Conservation (phyloP, 2,888 invertebrate species). For the Polyommatus iphigenia region DNA sequence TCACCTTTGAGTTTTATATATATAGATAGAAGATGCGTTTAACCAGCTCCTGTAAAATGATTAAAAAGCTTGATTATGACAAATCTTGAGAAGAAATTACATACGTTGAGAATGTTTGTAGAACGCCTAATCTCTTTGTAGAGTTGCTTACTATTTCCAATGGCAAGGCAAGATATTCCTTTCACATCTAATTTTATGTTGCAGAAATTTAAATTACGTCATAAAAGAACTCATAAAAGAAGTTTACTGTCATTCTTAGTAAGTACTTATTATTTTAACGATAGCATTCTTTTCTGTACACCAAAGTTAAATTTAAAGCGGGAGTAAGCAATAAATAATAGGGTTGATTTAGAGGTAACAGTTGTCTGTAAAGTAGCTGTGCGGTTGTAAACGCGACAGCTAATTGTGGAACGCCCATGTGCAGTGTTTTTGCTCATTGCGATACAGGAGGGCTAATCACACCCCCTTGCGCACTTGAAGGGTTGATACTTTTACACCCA, state of each 20-base stretch:
- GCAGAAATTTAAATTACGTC: not conserved
- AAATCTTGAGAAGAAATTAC: too few species aligned
- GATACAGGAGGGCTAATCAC: constrained; percentile 68
- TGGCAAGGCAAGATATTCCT: too few species aligned
- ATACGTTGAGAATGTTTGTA: too few species aligned
- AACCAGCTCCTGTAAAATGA: too few species aligned
- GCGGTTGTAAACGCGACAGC: constrained; percentile 76
- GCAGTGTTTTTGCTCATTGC: constrained; percentile 68
- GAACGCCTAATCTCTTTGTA: too few species aligned
- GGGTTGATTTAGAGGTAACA: constrained; percentile 18
- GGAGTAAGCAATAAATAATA: constrained; percentile 6
- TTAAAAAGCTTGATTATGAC: too few species aligned
- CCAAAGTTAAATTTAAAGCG: not conserved
- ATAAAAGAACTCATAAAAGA: too few species aligned
- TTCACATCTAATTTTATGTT: not conserved
- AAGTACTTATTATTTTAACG: not conserved
- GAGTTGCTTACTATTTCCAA: too few species aligned
- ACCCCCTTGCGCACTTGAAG: constrained; percentile 61
- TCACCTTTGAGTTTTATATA: too few species aligned
- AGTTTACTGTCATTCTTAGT: too few species aligned
- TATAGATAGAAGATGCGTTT: too few species aligned
- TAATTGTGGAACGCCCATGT: constrained; percentile 78
- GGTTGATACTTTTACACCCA: constrained; percentile 48
- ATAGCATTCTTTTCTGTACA: not conserved
- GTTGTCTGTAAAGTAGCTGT: constrained; percentile 25